Percentiles rank a stretch among this genome's conserved stretches.
These are phyloP conservation scores for Nyctibius grandis DNA, from an alignment of 2,797 vertebrate genomes.

Conservation along the genomic window DNA sequence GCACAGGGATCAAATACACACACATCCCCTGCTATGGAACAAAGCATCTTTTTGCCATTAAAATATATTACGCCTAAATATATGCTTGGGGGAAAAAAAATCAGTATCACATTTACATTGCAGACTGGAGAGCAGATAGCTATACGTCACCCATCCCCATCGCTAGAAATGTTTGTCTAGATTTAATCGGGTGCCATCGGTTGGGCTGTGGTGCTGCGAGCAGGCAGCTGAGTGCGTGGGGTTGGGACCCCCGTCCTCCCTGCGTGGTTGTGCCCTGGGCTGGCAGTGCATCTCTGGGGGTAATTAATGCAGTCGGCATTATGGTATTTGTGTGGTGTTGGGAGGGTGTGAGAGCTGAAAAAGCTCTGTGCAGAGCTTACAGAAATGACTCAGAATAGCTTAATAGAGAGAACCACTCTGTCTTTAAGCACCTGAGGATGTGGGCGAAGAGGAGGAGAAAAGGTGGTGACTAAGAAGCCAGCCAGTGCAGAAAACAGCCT, in stretches of 20 bases:
- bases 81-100: not conserved
- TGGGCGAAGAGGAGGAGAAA: not conserved
- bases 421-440: not conserved
- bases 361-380: not conserved
- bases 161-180: not conserved
- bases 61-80: conserved; percentile 11
- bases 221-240: not conserved
- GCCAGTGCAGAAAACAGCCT: not conserved
- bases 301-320: rapidly evolving
- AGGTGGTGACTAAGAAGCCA: not conserved
- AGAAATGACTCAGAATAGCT: not conserved
- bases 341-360: not conserved
- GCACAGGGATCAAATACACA: conserved; percentile 22
- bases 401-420: not conserved
- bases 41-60: conserved; percentile 55
- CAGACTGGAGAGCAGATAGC: not conserved
- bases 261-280: rapidly evolving
- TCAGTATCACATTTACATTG: not conserved
- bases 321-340: not conserved
- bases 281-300: not conserved
- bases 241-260: not conserved
- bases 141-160: rapidly evolving
- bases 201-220: not conserved
- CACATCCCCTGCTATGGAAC: not conserved
- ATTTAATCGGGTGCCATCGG: rapidly evolving